phyloP scores from a whole-genome alignment of 2,888 invertebrate species.

The Patella pellucida region DNA sequence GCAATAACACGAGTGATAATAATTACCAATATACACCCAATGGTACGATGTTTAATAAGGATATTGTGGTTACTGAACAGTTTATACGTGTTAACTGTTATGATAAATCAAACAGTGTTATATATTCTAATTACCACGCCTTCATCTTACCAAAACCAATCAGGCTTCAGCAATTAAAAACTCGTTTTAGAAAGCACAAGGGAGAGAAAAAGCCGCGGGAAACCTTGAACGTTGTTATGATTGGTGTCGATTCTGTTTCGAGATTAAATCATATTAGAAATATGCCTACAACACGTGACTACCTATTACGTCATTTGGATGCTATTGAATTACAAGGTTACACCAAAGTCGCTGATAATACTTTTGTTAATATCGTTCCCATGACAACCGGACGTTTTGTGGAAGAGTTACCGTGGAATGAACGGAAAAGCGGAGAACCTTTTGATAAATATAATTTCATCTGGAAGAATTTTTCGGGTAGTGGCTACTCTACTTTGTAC shows the following conservation, averaged over 20 bases:
- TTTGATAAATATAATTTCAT: slow-evolving; percentile 84
- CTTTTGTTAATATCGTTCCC: slow-evolving; percentile 89
- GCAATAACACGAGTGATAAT: slow-evolving; percentile 35
- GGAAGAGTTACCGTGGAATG: slow-evolving; percentile 61
- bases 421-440: slow-evolving; percentile 65
- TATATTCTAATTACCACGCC: slow-evolving; percentile 39
- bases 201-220: slow-evolving; percentile 28
- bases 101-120: slow-evolving; percentile 42
- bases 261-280: slow-evolving; percentile 87
- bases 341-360: slow-evolving; percentile 94
- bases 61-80: slow-evolving; percentile 43
- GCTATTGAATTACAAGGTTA: slow-evolving; percentile 87
- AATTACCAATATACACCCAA: slow-evolving; percentile 38
- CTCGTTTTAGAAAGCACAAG: no score
- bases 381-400: slow-evolving; percentile 78
- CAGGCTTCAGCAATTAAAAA: no score
- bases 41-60: slow-evolving; percentile 35
- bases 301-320: slow-evolving; percentile 76
- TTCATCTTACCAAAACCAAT: no score
- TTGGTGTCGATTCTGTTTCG: slow-evolving; percentile 87
- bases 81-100: slow-evolving; percentile 62
- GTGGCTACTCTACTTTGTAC: slow-evolving; percentile 83
- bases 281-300: slow-evolving; percentile 79
- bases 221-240: not conserved
- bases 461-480: slow-evolving; percentile 83